phyloP scores from a whole-genome alignment of 2,888 invertebrate species.

The Bombyx huttoni region DNA sequence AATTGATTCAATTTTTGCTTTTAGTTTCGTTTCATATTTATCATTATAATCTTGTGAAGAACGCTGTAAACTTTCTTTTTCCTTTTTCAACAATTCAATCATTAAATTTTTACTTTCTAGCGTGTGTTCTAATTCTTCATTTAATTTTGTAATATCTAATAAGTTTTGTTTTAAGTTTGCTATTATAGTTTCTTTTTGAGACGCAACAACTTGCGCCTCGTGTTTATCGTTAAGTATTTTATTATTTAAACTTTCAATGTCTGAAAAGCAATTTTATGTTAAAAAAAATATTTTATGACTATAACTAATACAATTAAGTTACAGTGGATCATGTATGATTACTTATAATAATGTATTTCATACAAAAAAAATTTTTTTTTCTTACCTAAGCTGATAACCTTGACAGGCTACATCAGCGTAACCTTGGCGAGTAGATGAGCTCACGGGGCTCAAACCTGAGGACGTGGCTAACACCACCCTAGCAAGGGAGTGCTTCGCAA shows the following conservation, averaged over 20 bases:
- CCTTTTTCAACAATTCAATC: conserved; percentile 24
- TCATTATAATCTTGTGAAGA: conserved; percentile 32
- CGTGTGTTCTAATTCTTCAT: conserved; percentile 19
- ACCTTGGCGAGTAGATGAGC: no score
- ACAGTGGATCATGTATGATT: no score
- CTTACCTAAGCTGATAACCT: no score
- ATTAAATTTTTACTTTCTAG: conserved; percentile 19
- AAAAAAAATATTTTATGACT: neutral
- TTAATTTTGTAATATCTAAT: conserved; percentile 14
- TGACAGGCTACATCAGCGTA: no score
- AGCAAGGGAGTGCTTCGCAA: no score
- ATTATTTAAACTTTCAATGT: conserved; percentile 15
- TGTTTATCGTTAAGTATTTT: conserved; percentile 11
- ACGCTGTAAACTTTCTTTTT: conserved; percentile 33
- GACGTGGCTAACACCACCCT: no score
- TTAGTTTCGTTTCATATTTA: conserved; percentile 25
- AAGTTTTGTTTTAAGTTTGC: conserved; percentile 15
- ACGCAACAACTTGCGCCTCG: conserved; percentile 11
- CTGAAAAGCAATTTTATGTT: conserved; percentile 14
- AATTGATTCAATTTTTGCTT: conserved; percentile 32
- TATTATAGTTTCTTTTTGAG: conserved; percentile 16
- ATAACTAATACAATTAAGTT: no score
- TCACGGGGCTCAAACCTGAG: no score
- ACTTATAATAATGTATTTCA: no score
- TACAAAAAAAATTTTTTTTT: no score